Percentiles rank a stretch among this genome's conserved stretches.
Conservation (phyloP, 1,140 invertebrate genomes). For the Trinorchestia longiramus region DNA sequence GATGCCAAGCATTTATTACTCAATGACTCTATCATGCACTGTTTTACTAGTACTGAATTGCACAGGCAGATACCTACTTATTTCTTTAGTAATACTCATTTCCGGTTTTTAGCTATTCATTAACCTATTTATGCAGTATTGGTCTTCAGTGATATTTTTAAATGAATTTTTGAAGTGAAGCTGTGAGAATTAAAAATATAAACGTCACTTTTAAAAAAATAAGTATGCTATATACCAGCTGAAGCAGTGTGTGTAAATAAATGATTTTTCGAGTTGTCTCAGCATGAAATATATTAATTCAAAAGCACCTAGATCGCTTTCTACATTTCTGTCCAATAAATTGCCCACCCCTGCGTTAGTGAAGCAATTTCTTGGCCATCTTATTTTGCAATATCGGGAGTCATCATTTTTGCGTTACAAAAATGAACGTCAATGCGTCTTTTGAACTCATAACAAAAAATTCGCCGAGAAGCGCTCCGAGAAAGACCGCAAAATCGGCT, state of each 20-base stretch:
- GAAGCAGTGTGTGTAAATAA: background rate
- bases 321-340: background rate
- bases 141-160: too few species aligned
- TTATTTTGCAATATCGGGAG: background rate
- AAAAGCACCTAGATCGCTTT: background rate
- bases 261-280: background rate
- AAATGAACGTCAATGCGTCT: background rate
- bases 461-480: background rate
- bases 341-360: background rate
- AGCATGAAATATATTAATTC: too few species aligned
- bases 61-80: too few species aligned
- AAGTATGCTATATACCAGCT: background rate
- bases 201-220: background rate
- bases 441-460: background rate
- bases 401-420: background rate
- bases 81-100: too few species aligned
- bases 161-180: too few species aligned
- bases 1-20: too few species aligned
- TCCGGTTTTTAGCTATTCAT: too few species aligned
- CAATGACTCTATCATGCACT: too few species aligned
- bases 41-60: too few species aligned
- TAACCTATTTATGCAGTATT: too few species aligned
- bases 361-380: background rate
- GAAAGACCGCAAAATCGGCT: background rate
- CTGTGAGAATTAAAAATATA: too few species aligned